phyloP scores from a whole-genome alignment of 2,888 invertebrate species.

The Cataglyphis cursor region DNA sequence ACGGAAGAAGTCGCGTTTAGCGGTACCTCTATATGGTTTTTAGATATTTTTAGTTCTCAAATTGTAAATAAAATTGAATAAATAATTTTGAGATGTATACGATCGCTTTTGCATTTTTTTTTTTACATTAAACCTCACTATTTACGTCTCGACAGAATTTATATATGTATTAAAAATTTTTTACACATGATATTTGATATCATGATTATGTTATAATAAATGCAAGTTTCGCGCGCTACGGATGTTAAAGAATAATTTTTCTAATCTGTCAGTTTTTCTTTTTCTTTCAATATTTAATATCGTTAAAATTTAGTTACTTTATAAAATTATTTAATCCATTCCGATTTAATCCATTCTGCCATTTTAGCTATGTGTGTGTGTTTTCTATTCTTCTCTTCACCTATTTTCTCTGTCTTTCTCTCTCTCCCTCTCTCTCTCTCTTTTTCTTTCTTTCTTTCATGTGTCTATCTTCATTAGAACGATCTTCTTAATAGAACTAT shows the following conservation, averaged over 20 bases:
- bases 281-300: not conserved
- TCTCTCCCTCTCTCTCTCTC: slow-evolving; percentile 5
- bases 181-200: not conserved
- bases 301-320: slow-evolving; percentile 7
- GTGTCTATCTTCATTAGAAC: slow-evolving; percentile 27
- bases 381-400: slow-evolving; percentile 38
- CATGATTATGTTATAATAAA: not conserved
- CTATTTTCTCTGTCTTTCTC: slow-evolving; percentile 12
- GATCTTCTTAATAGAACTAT: slow-evolving; percentile 42
- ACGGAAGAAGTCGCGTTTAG: slow-evolving; percentile 9
- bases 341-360: not conserved
- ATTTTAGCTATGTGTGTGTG: slow-evolving; percentile 12
- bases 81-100: slow-evolving; percentile 16
- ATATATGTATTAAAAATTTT: not conserved
- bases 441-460: slow-evolving; percentile 14
- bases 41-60: slow-evolving; percentile 14
- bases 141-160: not conserved
- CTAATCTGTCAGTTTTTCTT: slow-evolving; percentile 6
- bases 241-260: not conserved
- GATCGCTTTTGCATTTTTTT: slow-evolving; percentile 23
- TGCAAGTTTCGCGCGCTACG: not conserved
- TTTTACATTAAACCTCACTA: slow-evolving; percentile 18
- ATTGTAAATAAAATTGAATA: slow-evolving; percentile 45
- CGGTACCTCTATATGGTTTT: slow-evolving; percentile 7
- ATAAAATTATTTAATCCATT: not conserved